Conservation (phyloP, 1,140 invertebrate genomes). For the Ylistrum balloti region DNA sequence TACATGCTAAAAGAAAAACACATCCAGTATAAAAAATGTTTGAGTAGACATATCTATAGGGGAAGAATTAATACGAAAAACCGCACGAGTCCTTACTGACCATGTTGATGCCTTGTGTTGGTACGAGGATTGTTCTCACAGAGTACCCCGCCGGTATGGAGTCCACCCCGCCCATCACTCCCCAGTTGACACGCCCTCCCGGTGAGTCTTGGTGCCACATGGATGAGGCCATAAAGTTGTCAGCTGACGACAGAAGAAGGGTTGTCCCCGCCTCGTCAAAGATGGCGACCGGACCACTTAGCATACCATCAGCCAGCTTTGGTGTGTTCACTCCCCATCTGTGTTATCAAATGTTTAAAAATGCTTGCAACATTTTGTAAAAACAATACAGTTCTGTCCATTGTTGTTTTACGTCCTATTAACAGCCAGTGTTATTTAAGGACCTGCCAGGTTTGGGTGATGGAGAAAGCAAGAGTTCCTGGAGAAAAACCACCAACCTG, state of each 20-base stretch:
- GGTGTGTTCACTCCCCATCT: slow-evolving; percentile 51
- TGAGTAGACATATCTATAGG: too few relatives aligned
- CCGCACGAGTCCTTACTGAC: slow-evolving; percentile 56
- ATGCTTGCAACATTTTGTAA: too few relatives aligned
- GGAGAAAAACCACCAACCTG: too few relatives aligned
- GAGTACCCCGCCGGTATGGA: slow-evolving; percentile 68
- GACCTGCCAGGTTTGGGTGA: too few relatives aligned
- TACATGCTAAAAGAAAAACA: too few relatives aligned
- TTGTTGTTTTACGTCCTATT: too few relatives aligned
- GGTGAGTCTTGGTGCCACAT: slow-evolving; percentile 58
- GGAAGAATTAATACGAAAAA: too few relatives aligned
- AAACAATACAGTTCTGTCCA: too few relatives aligned
- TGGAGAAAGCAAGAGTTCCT: too few relatives aligned
- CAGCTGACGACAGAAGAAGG: slow-evolving; percentile 68
- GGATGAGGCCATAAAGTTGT: slow-evolving; percentile 69
- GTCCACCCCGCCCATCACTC: slow-evolving; percentile 75
- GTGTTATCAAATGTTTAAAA: too few relatives aligned
- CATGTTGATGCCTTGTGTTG: slow-evolving; percentile 71
- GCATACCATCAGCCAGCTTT: slow-evolving; percentile 63
- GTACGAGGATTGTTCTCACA: slow-evolving; percentile 68
- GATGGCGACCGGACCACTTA: slow-evolving; percentile 69
- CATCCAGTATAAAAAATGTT: too few relatives aligned
- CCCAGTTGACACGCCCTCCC: slow-evolving; percentile 65
- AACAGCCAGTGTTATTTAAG: too few relatives aligned
- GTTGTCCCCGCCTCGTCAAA: slow-evolving; percentile 68